A percentile compares a stretch with the other conserved stretches of the same genome.
Conservation (phyloP, 2,797 vertebrate species). For the Smutsia gigantea region DNA sequence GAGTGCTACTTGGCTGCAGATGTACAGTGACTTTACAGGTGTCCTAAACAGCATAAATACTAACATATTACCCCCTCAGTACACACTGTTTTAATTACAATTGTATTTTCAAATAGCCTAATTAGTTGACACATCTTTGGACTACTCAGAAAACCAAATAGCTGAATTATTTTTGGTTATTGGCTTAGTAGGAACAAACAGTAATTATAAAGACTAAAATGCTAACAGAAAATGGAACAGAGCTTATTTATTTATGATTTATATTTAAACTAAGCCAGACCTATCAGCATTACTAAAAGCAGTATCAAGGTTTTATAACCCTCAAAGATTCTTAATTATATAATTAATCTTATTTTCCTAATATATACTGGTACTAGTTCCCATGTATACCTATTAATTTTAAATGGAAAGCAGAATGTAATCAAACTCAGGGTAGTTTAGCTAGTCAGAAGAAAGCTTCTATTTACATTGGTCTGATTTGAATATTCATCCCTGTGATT, state of each 20-base stretch:
- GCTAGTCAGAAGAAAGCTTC: not conserved
- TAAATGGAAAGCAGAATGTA: constrained; percentile 26
- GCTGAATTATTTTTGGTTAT: constrained; percentile 55
- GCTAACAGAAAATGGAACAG: constrained; percentile 5
- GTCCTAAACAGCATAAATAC: constrained; percentile 55
- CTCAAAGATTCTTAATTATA: constrained; percentile 36
- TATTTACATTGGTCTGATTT: not conserved
- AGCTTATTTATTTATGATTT: constrained; percentile 29
- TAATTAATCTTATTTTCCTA: not conserved
- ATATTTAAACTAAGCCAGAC: constrained; percentile 6
- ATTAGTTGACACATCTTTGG: constrained; percentile 65
- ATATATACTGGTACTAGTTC: not conserved
- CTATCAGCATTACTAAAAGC: constrained; percentile 31
- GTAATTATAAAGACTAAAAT: not conserved
- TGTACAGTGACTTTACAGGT: constrained; percentile 65
- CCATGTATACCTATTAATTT: not conserved
- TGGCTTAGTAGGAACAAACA: not conserved
- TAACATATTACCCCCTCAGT: constrained; percentile 41
- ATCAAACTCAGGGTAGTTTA: not conserved
- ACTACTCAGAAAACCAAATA: constrained; percentile 63
- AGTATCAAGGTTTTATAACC: not conserved
- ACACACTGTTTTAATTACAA: constrained; percentile 68
- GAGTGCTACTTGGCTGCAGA: constrained; percentile 35
- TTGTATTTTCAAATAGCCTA: constrained; percentile 63
- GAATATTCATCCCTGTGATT: not conserved